Base-by-base conservation (phyloP, 1,140 invertebrate species). In the Dreissena polymorpha region DNA sequence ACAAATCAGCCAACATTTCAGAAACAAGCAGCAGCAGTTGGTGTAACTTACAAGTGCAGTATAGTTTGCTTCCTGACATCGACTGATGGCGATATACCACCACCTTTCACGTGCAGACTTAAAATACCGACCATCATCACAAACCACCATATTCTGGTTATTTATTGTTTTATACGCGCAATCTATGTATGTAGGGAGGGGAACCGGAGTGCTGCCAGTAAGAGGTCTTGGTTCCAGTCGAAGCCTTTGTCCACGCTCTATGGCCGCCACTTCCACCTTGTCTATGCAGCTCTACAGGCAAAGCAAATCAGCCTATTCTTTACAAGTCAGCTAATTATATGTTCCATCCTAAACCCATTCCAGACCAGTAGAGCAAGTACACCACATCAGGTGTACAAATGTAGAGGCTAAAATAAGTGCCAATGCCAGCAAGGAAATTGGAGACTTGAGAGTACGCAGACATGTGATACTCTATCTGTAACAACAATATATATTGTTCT, bases 31-130 rank as follows among this genome's bases (percentile, higher is more conserved):
- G 39, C 39, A 39, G 2, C 39, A 39, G 2, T 39, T 39, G 39
- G 39, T 39, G 39, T 23, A 60, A 60, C 57, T 60, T 60, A 60
- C 57, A 60, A 39, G 39, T 39, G 16, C 57, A 60, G 57, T 60
- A 60, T 3, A 60, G 21, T 60, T 60, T 60, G 16, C 21, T 18
- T 60, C 3, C 6, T 60, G 57, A 84, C 91, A 92, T 21, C 88
- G 88, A 50, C 86, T 85, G 8, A 91, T 64, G 27, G 89, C 91
- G n/a, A 92, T 71, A 82, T 88, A 92, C 91, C 91, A 92, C 91
- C 91, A 92, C 57, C 91, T 70, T 29, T 90, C 89, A n/a, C 91
- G 73, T 71, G 86, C 77, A 23, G 90, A 90, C 14, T 88, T 88
- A 78, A 88, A 89, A 14, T 65, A 74, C 57, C 86, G 64, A 18